Evolutionary conservation across 2,113 vertebrate genomes (phyloP).

Genomic region (Ia io): DNA sequence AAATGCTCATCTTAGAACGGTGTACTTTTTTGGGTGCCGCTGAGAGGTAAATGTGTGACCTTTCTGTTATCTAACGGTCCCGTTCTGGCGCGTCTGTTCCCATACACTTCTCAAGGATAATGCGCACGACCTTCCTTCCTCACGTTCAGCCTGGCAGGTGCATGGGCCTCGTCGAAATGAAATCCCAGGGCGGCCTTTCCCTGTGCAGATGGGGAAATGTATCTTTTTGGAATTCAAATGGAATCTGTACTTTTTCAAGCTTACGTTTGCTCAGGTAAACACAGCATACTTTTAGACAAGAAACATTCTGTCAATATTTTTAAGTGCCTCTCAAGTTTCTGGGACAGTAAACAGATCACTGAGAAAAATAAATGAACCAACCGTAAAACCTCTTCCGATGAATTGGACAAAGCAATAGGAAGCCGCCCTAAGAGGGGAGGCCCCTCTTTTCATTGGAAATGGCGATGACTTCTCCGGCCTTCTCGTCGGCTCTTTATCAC

Average conservation of each 20-base stretch:
- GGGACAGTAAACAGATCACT: neutral
- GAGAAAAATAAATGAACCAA: neutral
- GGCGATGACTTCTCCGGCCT: neutral
- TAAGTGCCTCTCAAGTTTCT: neutral
- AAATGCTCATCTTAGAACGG: neutral
- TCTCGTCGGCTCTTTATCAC: neutral
- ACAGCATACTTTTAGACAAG: neutral
- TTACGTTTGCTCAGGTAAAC: constrained; percentile 25
- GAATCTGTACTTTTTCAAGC: neutral
- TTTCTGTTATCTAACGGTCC: neutral
- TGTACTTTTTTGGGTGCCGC: neutral
- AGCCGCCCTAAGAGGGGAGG: neutral
- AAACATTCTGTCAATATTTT: neutral
- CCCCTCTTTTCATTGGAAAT: neutral
- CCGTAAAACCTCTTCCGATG: neutral
- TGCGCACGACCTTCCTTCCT: neutral
- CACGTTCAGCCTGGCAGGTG: neutral
- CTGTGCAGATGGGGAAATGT: neutral
- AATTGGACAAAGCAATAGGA: neutral
- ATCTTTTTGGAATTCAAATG: neutral
- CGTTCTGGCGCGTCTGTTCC: neutral
- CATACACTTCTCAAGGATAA: neutral
- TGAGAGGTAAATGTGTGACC: neutral
- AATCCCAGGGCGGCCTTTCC: neutral
- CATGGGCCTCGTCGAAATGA: neutral